phyloP scores from a whole-genome alignment of 2,113 vertebrate genomes.

The Scytalopus superciliaris region DNA sequence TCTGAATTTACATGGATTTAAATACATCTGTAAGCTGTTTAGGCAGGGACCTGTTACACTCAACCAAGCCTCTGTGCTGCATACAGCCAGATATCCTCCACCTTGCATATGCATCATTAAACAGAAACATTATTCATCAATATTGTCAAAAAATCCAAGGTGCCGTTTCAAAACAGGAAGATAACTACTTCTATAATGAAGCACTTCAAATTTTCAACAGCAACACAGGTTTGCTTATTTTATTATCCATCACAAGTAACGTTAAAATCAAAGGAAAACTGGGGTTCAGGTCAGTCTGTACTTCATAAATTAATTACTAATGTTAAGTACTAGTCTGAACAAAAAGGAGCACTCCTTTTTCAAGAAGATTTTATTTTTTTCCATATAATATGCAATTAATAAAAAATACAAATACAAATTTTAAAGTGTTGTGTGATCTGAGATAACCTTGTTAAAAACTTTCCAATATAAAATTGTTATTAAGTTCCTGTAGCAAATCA shows the following conservation, averaged over 20 bases:
- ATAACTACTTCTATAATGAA: constrained; percentile 8
- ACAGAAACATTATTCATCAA: constrained; percentile 27
- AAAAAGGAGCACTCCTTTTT: not conserved
- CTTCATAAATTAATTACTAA: not conserved
- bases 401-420: not conserved
- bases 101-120: constrained; percentile 32
- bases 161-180: not conserved
- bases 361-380: not conserved
- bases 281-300: not conserved
- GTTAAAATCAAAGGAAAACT: not conserved
- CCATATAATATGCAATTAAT: not conserved
- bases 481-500: not conserved
- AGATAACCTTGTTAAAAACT: not conserved
- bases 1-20: not conserved
- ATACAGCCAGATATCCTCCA: not conserved
- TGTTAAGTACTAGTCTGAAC: not conserved
- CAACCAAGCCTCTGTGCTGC: not conserved
- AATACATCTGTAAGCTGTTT: not conserved
- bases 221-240: not conserved
- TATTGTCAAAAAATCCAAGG: constrained; percentile 26
- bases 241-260: not conserved
- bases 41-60: not conserved
- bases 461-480: not conserved
- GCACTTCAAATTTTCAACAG: not conserved
- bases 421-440: not conserved